Evolutionary conservation across 2,888 invertebrate genomes (phyloP), one percentile per base, ranked within the genome.

Genomic region (Esperia sulphurella): DNA sequence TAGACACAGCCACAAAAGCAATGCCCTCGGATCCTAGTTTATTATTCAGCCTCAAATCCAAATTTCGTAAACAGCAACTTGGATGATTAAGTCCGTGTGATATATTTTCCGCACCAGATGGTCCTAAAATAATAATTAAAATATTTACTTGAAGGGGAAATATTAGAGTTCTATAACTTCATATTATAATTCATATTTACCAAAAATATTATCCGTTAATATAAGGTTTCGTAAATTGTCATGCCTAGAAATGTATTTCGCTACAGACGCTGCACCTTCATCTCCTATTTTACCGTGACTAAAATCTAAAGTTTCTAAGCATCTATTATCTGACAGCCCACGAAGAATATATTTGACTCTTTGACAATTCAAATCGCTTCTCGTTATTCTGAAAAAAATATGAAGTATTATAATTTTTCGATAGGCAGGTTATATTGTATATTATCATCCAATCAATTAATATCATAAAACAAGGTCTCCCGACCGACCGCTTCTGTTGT

Each of bases 231-330:
- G 75, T 48, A 92, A 70, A 48, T 75, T 78, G 35, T 84, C 86
- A 57, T 90, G 90, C 50, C 82, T 79, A 10, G 78, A 72, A 48
- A 91, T 81, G 57, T 90, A 82, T 70, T 92, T 92, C 1, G 92
- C 92, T 7, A 94, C 75, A n/a, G 91, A 91, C 12, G 90, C 71
- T 3, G 91, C 91, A 0, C 93, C 94, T 12, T 86, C 81, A 61
- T 94, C 91, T 0, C 80, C 88, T 51, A 94, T 90, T 65, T 91
- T 89, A 66, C 94, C 93, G 61, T 94, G 92, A 44, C 93, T 92
- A 45, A 94, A 89, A 71, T 94, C 92, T 41, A 94, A 59, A 41
- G 91, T 91, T 49, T 90, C 83, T 43, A 93, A 58, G 57, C 83
- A 67, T 53, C 71, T 61, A 54, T 71, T 79, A 40, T 86, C 83